Evolutionary conservation across 2,797 vertebrate species (phyloP).

Genomic region (Anisognathus igniventris): DNA sequence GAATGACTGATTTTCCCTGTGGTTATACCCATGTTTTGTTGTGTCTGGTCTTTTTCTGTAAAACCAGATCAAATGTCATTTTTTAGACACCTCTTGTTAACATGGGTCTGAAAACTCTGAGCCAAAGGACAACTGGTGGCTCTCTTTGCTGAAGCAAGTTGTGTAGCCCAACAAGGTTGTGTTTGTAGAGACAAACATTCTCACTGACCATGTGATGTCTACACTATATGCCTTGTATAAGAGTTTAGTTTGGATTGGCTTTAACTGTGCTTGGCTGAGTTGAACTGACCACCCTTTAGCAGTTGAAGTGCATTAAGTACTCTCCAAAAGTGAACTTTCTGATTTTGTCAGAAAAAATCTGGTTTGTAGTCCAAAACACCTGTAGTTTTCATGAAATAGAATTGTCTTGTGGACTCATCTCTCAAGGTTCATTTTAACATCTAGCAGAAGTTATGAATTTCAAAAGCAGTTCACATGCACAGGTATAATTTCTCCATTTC

Average conservation of each 20-base stretch:
- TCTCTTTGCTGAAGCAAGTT: neutral
- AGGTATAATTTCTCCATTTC: neutral
- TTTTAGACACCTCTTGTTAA: too few species aligned
- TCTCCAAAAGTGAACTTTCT: neutral
- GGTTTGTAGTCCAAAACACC: neutral
- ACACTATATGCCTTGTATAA: accelerated
- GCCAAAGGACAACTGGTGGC: neutral
- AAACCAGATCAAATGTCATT: neutral
- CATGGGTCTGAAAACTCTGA: neutral
- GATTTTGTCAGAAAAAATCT: neutral
- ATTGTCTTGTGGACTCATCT: neutral
- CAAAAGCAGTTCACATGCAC: neutral
- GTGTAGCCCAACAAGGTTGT: neutral
- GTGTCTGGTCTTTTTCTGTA: neutral
- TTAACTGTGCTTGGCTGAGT: neutral
- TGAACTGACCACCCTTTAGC: neutral
- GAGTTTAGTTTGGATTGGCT: neutral
- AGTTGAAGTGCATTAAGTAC: neutral
- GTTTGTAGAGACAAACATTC: neutral
- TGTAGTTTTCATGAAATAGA: neutral
- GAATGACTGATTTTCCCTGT: neutral
- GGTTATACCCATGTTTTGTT: neutral
- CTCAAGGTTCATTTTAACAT: neutral
- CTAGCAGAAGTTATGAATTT: neutral
- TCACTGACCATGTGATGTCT: neutral